Conservation (phyloP, 2,888 invertebrate species). For the Strigamia crassipes region DNA sequence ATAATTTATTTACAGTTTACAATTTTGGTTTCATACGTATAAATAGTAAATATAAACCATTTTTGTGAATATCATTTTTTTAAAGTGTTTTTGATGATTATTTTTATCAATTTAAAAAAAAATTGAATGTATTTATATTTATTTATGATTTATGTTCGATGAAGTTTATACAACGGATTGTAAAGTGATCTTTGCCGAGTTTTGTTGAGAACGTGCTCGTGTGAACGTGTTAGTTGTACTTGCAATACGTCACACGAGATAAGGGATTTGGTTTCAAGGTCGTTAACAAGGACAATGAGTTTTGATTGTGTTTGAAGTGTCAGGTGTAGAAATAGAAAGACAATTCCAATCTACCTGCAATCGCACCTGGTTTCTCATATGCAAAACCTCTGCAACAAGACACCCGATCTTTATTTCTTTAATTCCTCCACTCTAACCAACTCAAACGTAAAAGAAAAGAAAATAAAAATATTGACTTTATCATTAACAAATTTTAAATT, state of each 20-base stretch:
- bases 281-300: slow-evolving; percentile 36
- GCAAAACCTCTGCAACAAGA: not conserved
- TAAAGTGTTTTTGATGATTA: too few relatives aligned
- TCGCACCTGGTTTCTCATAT: not conserved
- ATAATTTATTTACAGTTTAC: too few relatives aligned
- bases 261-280: slow-evolving; percentile 39
- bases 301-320: slow-evolving; percentile 12
- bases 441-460: not conserved
- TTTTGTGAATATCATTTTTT: too few relatives aligned
- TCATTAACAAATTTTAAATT: too few relatives aligned
- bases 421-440: too few relatives aligned
- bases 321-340: not conserved
- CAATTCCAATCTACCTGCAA: not conserved
- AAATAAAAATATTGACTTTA: not conserved
- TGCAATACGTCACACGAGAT: slow-evolving; percentile 11
- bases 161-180: slow-evolving; percentile 12
- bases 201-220: not conserved
- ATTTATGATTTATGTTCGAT: not conserved
- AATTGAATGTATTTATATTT: not conserved
- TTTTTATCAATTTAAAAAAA: not conserved
- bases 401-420: not conserved
- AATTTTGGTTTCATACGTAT: too few relatives aligned
- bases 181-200: not conserved
- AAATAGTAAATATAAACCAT: too few relatives aligned
- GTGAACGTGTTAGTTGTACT: not conserved